Conservation (phyloP, 37 sponge, comb jelly and placozoan species). For the Corticium candelabrum region DNA sequence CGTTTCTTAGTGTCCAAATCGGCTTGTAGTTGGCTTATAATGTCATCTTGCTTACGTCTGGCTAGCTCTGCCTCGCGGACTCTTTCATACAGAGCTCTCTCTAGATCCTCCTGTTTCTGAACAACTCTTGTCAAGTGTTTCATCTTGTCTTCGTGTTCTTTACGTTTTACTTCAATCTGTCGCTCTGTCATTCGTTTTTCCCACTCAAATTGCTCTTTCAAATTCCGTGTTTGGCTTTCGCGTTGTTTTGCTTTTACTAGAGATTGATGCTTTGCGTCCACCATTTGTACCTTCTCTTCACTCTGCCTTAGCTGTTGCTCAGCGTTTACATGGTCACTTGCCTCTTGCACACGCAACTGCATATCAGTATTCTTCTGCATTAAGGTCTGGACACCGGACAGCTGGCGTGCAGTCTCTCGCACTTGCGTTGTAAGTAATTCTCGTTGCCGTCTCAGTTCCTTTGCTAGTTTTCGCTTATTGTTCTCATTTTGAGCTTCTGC, state of each 20-base stretch:
- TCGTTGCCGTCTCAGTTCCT: not conserved
- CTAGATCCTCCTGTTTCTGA: slow-evolving; percentile 26
- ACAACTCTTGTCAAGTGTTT: not conserved
- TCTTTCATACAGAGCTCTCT: slow-evolving; percentile 37
- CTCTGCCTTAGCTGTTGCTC: slow-evolving; percentile 9
- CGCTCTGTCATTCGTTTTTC: not conserved
- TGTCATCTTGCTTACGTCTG: slow-evolving; percentile 39
- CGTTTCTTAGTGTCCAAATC: slow-evolving; percentile 51
- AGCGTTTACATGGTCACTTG: slow-evolving; percentile 15
- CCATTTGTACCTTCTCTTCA: not conserved
- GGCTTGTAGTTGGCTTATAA: slow-evolving; percentile 29
- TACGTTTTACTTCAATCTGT: not conserved
- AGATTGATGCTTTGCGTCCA: not conserved
- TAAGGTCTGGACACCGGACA: not conserved
- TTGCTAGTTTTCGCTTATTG: not conserved
- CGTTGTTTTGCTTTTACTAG: not conserved
- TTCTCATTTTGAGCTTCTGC: not conserved
- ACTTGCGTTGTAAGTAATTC: not conserved
- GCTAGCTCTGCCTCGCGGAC: slow-evolving; percentile 37
- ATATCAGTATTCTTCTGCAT: not conserved
- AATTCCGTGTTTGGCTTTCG: not conserved
- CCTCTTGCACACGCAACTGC: not conserved
- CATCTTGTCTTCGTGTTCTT: not conserved
- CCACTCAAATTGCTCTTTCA: not conserved
- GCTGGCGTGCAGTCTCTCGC: slow-evolving; percentile 1